Evolutionary conservation across 2,888 invertebrate genomes (phyloP), one percentile per base, ranked within the genome.

Genomic region (Heliconius erato): DNA sequence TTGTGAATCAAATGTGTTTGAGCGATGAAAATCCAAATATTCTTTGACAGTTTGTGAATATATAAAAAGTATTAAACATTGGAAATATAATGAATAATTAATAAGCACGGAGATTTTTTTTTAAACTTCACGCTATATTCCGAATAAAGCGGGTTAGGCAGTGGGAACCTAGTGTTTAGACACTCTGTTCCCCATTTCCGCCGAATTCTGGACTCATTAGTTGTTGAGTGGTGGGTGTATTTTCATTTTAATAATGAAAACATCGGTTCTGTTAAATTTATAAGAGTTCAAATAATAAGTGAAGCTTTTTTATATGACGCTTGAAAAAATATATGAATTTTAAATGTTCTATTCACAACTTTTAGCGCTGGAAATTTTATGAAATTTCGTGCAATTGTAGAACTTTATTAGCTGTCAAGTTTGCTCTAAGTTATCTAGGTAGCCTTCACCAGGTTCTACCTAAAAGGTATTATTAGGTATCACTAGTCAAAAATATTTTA

Each of bases 1-100:
- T 65, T 71, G 63, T 78, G 44, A 78, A 78, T 67, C 23, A 78
- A 78, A 78, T 78, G 67, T 49, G 12, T 19, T 67, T 49, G 65
- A 67, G 44, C 28, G 67, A 78, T 78, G 14, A 78, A 65, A 44
- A 19, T 49, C 28, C 28, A 67, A 78, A 65, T 49, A 32, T 67
- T 78, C 78, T 78, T 44, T 65, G 44, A 72, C 44, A 49, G 3
- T 71, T 26, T 72, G 44, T 72, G 44, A 44, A 72, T 72, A 72
- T 6, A 19, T 28, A 23, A 19, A 32, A 32, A 32, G 3, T 32
- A 32, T 68, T 68, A 7, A 16, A 2, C 16, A 9, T 68, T 68
- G 19, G 14, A 32, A 28, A 65, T 65, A 28, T 28, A 65, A n/a
- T 65, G 65, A 14, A 28, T 5, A 63, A 63, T n/a, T 11, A 54